phyloP scores from a whole-genome alignment of 2,113 vertebrate species.

The Agapornis roseicollis region DNA sequence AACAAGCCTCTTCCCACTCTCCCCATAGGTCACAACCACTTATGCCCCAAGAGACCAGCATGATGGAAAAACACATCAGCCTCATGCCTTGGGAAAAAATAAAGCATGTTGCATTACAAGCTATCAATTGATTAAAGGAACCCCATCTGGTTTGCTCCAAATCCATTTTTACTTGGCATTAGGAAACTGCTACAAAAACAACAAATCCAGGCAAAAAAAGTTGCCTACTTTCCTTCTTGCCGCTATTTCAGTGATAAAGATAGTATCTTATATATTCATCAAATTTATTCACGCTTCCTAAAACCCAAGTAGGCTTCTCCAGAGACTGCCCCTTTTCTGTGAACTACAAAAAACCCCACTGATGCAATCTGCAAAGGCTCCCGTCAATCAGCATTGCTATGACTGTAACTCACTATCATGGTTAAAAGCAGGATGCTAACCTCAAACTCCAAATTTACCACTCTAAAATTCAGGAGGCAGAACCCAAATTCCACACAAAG shows the following conservation, averaged over 20 bases:
- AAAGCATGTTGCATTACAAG: background rate
- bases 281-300: background rate
- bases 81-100: background rate
- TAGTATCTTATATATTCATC: background rate
- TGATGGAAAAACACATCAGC: background rate
- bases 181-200: background rate
- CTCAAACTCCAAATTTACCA: background rate
- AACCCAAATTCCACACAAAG: background rate
- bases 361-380: background rate
- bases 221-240: background rate
- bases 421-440: background rate
- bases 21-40: background rate
- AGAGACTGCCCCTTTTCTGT: background rate
- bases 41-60: rapidly evolving
- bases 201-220: background rate
- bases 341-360: background rate
- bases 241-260: background rate
- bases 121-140: background rate
- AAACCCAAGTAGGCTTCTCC: background rate
- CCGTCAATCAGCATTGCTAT: background rate
- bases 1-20: background rate
- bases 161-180: background rate
- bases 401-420: background rate
- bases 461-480: background rate
- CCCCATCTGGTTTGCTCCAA: background rate